Conservation (phyloP, 92 coral and sea anemone genomes). For the Porites evermanni region DNA sequence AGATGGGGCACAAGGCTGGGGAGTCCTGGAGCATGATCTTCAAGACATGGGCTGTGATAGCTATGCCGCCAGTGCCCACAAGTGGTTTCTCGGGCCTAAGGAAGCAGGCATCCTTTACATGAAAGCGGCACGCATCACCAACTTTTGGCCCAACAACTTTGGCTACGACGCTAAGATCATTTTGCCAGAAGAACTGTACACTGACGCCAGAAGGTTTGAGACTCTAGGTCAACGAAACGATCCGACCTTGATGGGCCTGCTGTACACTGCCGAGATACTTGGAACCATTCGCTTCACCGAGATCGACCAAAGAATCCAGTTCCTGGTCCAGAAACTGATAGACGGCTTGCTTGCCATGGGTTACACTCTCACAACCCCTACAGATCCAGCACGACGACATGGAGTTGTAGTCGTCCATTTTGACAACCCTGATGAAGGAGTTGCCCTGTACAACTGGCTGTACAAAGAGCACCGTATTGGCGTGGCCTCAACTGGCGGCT, state of each 20-base stretch:
- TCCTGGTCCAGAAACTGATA: constrained; percentile 13
- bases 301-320: neutral
- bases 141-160: constrained; percentile 70
- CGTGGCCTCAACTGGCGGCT: constrained; percentile 45
- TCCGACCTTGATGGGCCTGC: constrained; percentile 61
- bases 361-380: constrained; percentile 2
- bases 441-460: neutral
- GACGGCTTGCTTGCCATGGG: constrained; percentile 23
- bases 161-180: constrained; percentile 70
- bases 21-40: constrained; percentile 52
- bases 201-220: constrained; percentile 61
- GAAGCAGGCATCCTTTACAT: constrained; percentile 76
- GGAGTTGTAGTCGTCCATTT: neutral
- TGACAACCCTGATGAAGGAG: neutral
- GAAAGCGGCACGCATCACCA: constrained; percentile 41
- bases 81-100: constrained; percentile 83
- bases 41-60: constrained; percentile 72
- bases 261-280: constrained; percentile 72
- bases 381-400: neutral
- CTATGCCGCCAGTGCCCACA: constrained; percentile 62
- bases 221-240: constrained; percentile 75
- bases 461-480: neutral
- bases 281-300: constrained; percentile 53
- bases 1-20: constrained; percentile 84
- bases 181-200: constrained; percentile 46